phyloP scores from a whole-genome alignment of 2,113 vertebrate genomes.

The Nothoprocta pentlandii region DNA sequence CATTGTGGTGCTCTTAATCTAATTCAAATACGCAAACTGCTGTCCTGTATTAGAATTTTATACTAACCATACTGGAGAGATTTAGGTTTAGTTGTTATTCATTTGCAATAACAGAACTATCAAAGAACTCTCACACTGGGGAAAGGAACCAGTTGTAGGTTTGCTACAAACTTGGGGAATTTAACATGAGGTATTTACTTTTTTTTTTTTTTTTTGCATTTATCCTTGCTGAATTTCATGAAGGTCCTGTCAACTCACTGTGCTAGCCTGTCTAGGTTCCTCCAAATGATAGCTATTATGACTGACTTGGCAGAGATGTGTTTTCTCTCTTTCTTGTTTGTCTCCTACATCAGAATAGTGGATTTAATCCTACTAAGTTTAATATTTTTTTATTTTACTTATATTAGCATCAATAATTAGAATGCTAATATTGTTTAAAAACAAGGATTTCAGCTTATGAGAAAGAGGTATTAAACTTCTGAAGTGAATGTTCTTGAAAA shows the following conservation, averaged over 20 bases:
- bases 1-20: conserved; percentile 15
- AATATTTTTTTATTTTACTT: no score
- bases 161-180: neutral
- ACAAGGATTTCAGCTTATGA: neutral
- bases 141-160: neutral
- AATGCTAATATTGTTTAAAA: neutral
- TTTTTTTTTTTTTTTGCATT: neutral
- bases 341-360: neutral
- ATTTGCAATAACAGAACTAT: neutral
- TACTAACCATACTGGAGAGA: neutral
- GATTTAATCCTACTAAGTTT: neutral
- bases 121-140: neutral
- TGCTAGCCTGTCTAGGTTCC: neutral
- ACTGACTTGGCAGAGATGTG: neutral
- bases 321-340: neutral
- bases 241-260: neutral
- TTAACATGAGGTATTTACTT: neutral
- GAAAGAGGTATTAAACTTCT: neutral
- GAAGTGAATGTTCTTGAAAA: no score
- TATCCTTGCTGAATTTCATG: neutral
- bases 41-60: neutral
- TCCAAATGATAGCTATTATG: neutral
- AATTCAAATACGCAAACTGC: conserved; percentile 14
- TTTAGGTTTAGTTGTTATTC: neutral
- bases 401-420: no score